Conservation (phyloP, 2,797 vertebrate species). For the Sylvia borin region DNA sequence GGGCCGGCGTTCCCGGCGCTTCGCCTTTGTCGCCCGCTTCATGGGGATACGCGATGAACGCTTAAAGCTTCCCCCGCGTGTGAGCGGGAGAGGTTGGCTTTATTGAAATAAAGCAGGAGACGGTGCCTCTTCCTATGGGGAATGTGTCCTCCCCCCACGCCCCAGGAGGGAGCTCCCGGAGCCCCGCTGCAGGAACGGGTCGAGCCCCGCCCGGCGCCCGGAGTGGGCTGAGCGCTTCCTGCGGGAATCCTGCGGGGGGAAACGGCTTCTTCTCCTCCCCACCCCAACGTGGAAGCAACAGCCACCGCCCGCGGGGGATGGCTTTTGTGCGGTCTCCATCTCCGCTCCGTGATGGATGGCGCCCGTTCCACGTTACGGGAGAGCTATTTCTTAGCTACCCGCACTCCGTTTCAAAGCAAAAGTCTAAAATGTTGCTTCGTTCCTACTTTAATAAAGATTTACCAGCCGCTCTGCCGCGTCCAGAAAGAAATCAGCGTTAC, state of each 20-base stretch:
- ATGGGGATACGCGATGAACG: accelerated
- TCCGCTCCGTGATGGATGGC: not conserved
- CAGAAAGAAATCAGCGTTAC: not conserved
- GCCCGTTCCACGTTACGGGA: accelerated
- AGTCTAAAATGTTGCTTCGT: not conserved
- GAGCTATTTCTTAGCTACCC: accelerated
- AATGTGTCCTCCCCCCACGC: not conserved
- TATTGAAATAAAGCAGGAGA: not conserved
- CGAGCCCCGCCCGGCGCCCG: not conserved
- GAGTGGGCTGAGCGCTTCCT: not conserved
- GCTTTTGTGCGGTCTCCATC: not conserved
- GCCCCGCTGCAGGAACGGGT: not conserved
- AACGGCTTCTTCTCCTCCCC: not conserved
- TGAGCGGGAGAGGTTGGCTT: accelerated
- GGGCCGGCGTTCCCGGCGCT: accelerated
- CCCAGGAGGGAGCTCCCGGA: not conserved
- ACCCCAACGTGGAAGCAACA: accelerated
- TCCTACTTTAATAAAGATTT: not conserved
- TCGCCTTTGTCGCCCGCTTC: not conserved
- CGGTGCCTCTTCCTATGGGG: not conserved
- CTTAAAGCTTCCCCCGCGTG: not conserved
- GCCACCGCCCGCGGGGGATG: not conserved
- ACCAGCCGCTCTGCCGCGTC: accelerated
- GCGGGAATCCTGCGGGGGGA: not conserved
- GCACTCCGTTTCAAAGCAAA: not conserved